Conservation (phyloP, 35 echinoderm and acorn worm genomes). For the Stichopus chloronotus region DNA sequence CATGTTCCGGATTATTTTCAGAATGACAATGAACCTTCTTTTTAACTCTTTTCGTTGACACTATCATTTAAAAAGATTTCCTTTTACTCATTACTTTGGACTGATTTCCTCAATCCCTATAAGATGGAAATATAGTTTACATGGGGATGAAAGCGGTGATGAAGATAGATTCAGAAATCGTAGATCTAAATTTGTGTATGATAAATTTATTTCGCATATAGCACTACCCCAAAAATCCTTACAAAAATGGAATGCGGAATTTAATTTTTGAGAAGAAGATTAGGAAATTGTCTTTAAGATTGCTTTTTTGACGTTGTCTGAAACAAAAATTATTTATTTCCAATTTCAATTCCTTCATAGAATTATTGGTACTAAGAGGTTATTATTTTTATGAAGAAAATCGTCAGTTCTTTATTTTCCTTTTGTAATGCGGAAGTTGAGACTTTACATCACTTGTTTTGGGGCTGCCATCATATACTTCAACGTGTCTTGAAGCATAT, state of each 20-base stretch:
- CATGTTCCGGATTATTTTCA: background rate
- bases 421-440: no score
- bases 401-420: no score
- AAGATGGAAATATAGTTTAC: background rate
- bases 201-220: background rate
- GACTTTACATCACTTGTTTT: no score
- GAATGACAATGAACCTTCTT: background rate
- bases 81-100: constrained; percentile 40
- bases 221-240: background rate
- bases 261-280: background rate
- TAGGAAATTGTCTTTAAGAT: background rate
- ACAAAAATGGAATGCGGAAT: background rate
- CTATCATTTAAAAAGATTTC: background rate
- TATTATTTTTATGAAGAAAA: no score
- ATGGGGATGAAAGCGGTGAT: background rate
- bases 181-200: no score
- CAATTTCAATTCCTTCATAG: no score
- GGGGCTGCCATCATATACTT: no score
- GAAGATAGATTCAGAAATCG: background rate
- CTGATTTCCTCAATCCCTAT: background rate
- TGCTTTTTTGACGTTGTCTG: background rate
- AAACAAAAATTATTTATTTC: no score
- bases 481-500: no score
- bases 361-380: no score
- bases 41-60: constrained; percentile 19